Percentiles rank a stretch among this genome's conserved stretches.
These are phyloP conservation scores for Altica lythri DNA, from an alignment of 2,888 invertebrate genomes.

Conservation along the genomic window DNA sequence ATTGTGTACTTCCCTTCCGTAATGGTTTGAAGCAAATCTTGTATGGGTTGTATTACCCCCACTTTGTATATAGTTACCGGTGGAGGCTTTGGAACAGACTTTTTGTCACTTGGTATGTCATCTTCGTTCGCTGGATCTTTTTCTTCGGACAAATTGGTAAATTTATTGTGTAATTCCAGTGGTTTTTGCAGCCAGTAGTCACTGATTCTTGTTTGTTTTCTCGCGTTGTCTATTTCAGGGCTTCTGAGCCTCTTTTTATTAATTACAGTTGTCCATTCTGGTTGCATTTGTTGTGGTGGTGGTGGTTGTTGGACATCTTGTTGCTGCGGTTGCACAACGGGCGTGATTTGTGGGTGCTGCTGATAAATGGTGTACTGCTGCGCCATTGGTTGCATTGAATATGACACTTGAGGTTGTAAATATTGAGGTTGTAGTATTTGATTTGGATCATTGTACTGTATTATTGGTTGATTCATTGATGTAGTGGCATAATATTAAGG, in stretches of 20 bases:
- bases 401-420: too few species aligned
- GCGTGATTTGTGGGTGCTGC: too few species aligned
- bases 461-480: too few species aligned
- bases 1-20: slow-evolving; percentile 2
- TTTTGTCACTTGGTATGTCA: not conserved
- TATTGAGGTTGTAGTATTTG: too few species aligned
- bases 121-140: not conserved
- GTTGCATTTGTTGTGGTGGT: too few species aligned
- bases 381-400: too few species aligned
- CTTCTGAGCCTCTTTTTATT: slow-evolving; percentile 10
- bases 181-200: slow-evolving; percentile 15
- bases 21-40: not conserved
- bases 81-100: not conserved
- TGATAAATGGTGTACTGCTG: too few species aligned
- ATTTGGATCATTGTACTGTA: too few species aligned
- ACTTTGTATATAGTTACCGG: not conserved
- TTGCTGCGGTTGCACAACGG: too few species aligned
- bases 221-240: slow-evolving; percentile 3
- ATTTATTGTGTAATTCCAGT: slow-evolving; percentile 2
- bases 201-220: slow-evolving; percentile 12
- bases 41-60: not conserved
- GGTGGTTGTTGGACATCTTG: too few species aligned
- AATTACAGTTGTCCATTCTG: slow-evolving; percentile 6
- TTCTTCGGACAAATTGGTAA: not conserved
- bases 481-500: too few species aligned